Conservation (phyloP, 2,888 invertebrate species). For the Willowsia nigromaculata region DNA sequence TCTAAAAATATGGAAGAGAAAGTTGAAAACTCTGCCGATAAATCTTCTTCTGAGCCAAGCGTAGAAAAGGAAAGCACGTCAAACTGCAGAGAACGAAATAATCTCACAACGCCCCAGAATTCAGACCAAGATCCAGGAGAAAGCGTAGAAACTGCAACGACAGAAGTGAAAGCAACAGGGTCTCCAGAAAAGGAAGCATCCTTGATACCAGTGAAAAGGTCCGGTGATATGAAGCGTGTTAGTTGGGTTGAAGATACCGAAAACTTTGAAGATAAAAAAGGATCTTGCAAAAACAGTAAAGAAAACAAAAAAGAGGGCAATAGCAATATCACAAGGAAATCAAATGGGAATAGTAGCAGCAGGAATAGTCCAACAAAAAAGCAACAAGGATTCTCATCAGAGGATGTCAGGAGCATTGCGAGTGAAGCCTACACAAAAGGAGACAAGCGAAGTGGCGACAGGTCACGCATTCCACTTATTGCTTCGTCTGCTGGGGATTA, state of each 20-base stretch:
- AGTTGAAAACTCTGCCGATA: background rate
- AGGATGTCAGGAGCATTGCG: background rate
- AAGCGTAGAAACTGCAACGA: background rate
- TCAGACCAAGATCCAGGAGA: background rate
- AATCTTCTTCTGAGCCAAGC: background rate
- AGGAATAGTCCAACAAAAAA: constrained; percentile 42
- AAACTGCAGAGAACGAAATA: background rate
- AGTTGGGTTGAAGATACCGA: constrained; percentile 59
- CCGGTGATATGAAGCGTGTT: constrained; percentile 55
- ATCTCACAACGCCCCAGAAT: background rate
- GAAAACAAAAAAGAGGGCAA: too few relatives aligned
- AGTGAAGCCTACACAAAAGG: background rate
- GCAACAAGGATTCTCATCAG: constrained; percentile 37
- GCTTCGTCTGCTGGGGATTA: constrained; percentile 37
- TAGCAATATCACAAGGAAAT: too few relatives aligned
- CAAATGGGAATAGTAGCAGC: constrained; percentile 14
- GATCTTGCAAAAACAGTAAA: background rate
- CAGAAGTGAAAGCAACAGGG: constrained; percentile 24
- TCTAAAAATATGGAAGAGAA: background rate
- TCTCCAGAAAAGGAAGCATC: background rate
- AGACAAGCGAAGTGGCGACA: constrained; percentile 42
- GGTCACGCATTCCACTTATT: constrained; percentile 68
- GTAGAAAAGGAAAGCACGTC: background rate
- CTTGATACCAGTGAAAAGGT: background rate
- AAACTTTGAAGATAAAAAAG: background rate